Evolutionary conservation across 2,113 vertebrate genomes (phyloP).

Genomic region (Takifugu flavidus): DNA sequence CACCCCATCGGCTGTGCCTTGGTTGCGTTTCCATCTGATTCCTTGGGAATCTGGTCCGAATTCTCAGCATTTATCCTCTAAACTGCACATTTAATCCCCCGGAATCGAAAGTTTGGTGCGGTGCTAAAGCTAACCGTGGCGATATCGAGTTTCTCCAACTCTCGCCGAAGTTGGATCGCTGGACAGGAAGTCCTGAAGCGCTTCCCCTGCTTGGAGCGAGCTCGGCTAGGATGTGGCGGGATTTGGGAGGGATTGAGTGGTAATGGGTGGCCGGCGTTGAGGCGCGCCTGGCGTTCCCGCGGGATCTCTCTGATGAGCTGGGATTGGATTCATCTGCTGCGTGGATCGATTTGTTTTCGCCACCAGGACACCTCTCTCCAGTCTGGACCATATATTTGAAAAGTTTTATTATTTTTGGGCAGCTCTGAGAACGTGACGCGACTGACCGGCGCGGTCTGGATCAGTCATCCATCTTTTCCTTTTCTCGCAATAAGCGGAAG

Average conservation of each 20-base stretch:
- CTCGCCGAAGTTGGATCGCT: background rate
- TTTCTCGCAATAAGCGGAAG: constrained; percentile 3
- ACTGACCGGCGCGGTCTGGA: constrained; percentile 33
- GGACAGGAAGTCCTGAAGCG: background rate
- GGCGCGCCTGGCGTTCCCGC: constrained; percentile 55
- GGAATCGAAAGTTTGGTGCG: too few species aligned
- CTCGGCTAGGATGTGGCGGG: constrained; percentile 6
- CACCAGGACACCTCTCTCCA: constrained; percentile 50
- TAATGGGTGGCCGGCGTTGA: constrained; percentile 70
- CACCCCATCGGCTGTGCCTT: too few species aligned
- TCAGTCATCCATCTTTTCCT: constrained; percentile 14
- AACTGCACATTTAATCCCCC: too few species aligned
- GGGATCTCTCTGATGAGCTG: constrained; percentile 66
- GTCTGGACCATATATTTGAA: constrained; percentile 44
- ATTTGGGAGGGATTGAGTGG: constrained; percentile 64
- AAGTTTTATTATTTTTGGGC: constrained; percentile 57
- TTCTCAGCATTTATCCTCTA: too few species aligned
- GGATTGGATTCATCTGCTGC: constrained; percentile 73
- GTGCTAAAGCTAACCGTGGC: too few species aligned
- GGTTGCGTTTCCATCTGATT: too few species aligned
- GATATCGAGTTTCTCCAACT: background rate
- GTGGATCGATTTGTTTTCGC: constrained; percentile 76
- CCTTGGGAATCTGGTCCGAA: too few species aligned
- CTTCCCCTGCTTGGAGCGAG: background rate
- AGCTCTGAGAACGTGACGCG: constrained; percentile 56